Conservation (phyloP, 2,113 vertebrate genomes). For the Felis chaus region DNA sequence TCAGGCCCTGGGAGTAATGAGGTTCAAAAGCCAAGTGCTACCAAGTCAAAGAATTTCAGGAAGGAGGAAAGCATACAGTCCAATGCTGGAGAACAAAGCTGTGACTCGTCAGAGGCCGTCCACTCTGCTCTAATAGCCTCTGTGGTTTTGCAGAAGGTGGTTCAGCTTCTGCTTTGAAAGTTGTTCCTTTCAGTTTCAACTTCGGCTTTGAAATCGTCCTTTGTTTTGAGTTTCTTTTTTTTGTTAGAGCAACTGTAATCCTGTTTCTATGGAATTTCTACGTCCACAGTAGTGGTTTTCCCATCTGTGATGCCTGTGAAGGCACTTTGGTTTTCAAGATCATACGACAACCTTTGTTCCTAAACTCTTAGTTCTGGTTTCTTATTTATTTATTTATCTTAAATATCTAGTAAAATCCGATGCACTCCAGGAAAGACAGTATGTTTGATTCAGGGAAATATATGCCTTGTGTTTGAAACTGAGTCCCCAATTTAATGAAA, state of each 20-base stretch:
- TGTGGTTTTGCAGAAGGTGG: neutral
- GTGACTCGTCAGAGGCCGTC: neutral
- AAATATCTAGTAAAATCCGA: neutral
- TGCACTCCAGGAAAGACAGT: neutral
- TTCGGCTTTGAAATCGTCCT: neutral
- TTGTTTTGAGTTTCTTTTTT: neutral
- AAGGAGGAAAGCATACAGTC: neutral
- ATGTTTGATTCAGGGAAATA: neutral
- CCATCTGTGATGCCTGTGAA: neutral
- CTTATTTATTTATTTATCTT: neutral
- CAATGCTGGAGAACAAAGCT: neutral
- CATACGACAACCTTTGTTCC: neutral
- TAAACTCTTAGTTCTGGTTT: neutral
- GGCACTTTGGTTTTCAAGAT: neutral
- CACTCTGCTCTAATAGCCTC: accelerated
- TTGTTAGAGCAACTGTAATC: neutral
- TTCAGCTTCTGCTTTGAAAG: neutral
- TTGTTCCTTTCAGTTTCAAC: neutral
- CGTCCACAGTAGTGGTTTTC: neutral
- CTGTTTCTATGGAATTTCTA: neutral
- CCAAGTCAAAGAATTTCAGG: neutral
- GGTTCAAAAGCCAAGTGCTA: conserved; percentile 4
- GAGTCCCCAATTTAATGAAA: neutral
- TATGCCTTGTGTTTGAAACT: neutral
- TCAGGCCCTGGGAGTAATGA: neutral